Conservation (phyloP, 1,140 invertebrate species). For the Brachionus koreanus region DNA sequence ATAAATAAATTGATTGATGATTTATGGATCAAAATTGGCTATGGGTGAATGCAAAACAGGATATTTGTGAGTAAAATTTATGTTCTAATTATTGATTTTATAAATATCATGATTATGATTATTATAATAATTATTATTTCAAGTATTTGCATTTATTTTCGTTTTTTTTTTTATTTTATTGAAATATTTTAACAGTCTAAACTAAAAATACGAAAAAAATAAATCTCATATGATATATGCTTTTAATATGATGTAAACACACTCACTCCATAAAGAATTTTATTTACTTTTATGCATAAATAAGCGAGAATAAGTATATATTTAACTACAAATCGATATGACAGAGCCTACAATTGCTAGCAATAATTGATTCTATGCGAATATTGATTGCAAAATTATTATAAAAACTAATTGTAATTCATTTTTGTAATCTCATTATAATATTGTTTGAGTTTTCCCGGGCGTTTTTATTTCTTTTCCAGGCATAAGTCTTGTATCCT, state of each 20-base stretch:
- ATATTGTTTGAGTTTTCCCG: background rate
- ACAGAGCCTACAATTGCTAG: background rate
- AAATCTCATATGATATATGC: background rate
- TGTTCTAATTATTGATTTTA: constrained; percentile 10
- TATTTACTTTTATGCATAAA: constrained; percentile 5
- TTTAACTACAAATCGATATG: constrained; percentile 3
- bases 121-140: background rate
- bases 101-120: constrained; percentile 4
- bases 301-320: background rate
- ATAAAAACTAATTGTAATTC: background rate
- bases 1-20: background rate
- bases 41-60: background rate
- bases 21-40: background rate
- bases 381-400: constrained; percentile 5
- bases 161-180: background rate
- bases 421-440: constrained; percentile 1
- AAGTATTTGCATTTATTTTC: constrained; percentile 1
- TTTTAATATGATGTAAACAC: background rate
- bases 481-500: background rate
- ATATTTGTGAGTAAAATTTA: background rate
- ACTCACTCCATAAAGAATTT: background rate
- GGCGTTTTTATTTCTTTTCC: background rate
- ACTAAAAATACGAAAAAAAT: background rate
- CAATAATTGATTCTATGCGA: background rate
- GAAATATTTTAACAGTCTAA: background rate